A percentile compares a stretch with the other conserved stretches of the same genome.
These are phyloP conservation scores for Gila orcuttii DNA, from an alignment of 2,113 vertebrate genomes.

Conservation along the genomic window DNA sequence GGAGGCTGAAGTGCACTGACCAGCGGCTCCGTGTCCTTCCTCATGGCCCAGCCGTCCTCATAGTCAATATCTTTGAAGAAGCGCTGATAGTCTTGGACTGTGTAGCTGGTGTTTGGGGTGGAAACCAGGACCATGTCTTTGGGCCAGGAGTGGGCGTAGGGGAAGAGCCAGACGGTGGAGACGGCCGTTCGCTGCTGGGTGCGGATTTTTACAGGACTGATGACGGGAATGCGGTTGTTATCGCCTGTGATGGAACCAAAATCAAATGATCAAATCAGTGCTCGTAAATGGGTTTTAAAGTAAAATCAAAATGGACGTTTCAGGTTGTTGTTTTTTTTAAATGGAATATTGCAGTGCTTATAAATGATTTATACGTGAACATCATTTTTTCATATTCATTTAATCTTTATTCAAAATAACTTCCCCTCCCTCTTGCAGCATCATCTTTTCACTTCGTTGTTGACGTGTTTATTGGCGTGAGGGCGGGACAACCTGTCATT, in stretches of 20 bases:
- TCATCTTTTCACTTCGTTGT: no score
- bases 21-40: conserved; percentile 85
- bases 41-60: conserved; percentile 90
- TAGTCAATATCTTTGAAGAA: conserved; percentile 89
- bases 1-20: conserved; percentile 78
- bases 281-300: neutral
- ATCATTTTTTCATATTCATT: no score
- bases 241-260: conserved; percentile 79
- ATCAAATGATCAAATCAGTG: neutral
- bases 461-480: no score
- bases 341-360: no score
- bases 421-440: no score
- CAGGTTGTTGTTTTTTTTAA: no score
- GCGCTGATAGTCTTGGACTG: conserved; percentile 80
- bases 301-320: neutral
- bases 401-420: no score
- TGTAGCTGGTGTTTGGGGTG: conserved; percentile 90
- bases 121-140: conserved; percentile 83
- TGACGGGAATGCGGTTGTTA: conserved; percentile 92
- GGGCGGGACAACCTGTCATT: no score
- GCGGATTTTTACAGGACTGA: conserved; percentile 90
- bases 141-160: conserved; percentile 88
- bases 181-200: conserved; percentile 91
- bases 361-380: no score
- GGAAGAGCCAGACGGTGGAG: conserved; percentile 91